Conservation (phyloP, 2,113 vertebrate genomes). For the Phylloscopus whistleri region DNA sequence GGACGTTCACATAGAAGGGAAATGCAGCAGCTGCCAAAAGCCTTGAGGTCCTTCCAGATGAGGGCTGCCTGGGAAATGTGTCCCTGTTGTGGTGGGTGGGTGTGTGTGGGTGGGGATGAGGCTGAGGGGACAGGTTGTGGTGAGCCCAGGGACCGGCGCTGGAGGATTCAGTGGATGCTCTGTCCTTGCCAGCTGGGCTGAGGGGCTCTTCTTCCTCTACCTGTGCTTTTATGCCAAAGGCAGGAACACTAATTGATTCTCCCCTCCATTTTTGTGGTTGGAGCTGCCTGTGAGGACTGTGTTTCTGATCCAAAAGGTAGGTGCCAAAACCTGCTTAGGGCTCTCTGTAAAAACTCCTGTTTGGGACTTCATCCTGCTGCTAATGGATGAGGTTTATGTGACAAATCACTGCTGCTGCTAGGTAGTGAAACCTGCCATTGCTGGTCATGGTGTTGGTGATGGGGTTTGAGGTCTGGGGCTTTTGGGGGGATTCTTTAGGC, state of each 20-base stretch:
- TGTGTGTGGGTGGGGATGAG: not conserved
- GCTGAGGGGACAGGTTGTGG: not conserved
- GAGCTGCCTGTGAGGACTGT: not conserved
- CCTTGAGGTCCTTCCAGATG: not conserved
- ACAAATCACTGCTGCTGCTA: not conserved
- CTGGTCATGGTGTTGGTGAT: fast-evolving
- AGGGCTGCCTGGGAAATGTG: not conserved
- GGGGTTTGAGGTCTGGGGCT: not conserved
- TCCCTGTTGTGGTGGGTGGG: fast-evolving
- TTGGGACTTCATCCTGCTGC: not conserved
- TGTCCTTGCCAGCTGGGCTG: not conserved
- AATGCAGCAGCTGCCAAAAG: not conserved
- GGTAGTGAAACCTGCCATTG: not conserved
- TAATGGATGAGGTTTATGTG: not conserved
- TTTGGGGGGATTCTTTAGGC: not conserved
- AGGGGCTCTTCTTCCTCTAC: not conserved
- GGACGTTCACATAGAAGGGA: not conserved
- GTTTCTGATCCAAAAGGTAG: not conserved
- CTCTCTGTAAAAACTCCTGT: not conserved
- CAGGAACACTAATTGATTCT: not conserved
- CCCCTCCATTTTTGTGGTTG: not conserved
- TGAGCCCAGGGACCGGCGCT: not conserved
- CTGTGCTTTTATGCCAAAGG: not conserved
- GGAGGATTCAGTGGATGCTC: not conserved
- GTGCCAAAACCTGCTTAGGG: not conserved